Evolutionary conservation across 2,113 vertebrate species (phyloP).

Genomic region (Caloenas nicobarica): DNA sequence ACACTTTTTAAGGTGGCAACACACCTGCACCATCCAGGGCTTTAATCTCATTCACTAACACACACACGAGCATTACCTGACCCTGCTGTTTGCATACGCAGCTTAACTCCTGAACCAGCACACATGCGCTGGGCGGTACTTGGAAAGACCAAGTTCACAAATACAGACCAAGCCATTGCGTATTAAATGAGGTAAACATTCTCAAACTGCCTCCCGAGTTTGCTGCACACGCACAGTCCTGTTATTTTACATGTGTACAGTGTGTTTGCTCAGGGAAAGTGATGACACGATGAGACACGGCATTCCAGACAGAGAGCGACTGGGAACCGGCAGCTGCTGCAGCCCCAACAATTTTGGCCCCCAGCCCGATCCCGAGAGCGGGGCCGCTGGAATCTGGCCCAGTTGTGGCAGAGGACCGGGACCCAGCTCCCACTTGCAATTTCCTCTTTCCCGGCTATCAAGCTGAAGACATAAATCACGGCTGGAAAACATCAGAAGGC

Average conservation of each 20-base stretch:
- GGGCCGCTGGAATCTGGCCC: neutral
- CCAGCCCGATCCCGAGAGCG: neutral
- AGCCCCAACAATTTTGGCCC: neutral
- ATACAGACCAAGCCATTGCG: rapidly evolving
- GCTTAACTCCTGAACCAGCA: neutral
- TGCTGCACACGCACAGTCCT: rapidly evolving
- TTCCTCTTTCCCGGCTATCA: neutral
- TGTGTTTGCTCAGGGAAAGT: rapidly evolving
- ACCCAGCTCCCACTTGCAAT: neutral
- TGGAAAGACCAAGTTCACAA: too few relatives aligned
- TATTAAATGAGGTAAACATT: rapidly evolving
- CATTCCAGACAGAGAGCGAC: neutral
- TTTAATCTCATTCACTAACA: neutral
- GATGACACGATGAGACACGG: neutral
- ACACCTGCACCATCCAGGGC: too few relatives aligned
- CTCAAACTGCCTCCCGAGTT: rapidly evolving
- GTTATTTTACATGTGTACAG: neutral
- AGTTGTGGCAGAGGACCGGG: neutral
- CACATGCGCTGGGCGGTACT: rapidly evolving
- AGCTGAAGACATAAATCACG: neutral
- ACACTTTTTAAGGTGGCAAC: neutral
- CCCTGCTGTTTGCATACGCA: neutral
- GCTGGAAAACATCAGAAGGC: neutral
- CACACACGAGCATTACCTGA: rapidly evolving
- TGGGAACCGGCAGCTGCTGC: neutral